Percentiles rank a stretch among this genome's conserved stretches.
These are phyloP conservation scores for Halcyon senegalensis DNA, from an alignment of 2,113 vertebrate species.

Conservation along the genomic window DNA sequence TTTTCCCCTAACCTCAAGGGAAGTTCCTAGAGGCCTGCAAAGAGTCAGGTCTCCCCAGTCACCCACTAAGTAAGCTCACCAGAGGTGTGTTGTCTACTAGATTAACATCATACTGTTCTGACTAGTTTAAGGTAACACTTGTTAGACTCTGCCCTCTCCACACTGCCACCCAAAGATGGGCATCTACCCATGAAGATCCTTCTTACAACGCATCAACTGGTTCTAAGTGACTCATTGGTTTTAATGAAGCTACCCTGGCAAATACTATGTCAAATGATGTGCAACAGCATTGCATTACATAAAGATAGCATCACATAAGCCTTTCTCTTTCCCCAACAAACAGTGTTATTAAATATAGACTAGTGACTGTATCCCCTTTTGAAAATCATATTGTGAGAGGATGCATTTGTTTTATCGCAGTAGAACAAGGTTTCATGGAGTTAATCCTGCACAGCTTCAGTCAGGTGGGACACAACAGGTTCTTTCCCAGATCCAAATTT, in stretches of 20 bases:
- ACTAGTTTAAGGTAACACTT: neutral
- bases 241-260: neutral
- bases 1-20: neutral
- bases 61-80: neutral
- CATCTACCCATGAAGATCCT: neutral
- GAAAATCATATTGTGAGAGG: neutral
- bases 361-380: neutral
- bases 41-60: neutral
- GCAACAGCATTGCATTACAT: neutral
- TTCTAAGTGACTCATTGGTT: neutral
- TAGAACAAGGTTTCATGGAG: neutral
- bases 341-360: neutral
- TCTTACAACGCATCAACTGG: neutral
- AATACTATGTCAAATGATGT: neutral
- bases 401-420: neutral
- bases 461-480: neutral
- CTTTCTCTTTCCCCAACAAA: neutral
- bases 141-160: neutral
- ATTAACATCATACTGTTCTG: neutral
- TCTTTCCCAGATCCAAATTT: neutral
- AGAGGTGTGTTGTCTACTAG: fast-evolving
- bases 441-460: neutral
- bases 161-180: neutral
- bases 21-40: neutral
- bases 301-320: neutral